Evolutionary conservation across 1,140 invertebrate species (phyloP).

Genomic region (Drosophila bocki): DNA sequence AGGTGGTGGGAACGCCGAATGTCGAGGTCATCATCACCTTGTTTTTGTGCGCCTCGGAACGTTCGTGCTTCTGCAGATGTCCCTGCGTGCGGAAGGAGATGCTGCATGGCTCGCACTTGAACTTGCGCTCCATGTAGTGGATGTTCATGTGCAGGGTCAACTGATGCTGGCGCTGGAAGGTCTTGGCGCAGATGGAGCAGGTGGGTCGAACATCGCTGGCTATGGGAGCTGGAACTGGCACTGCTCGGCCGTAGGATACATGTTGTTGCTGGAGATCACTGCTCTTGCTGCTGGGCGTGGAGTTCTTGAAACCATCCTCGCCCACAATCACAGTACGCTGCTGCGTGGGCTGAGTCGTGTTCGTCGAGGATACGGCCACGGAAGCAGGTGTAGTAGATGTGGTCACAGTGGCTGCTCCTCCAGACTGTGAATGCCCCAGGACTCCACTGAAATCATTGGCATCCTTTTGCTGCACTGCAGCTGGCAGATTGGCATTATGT

Average conservation of each 20-base stretch:
- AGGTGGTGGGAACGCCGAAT: conserved; percentile 92
- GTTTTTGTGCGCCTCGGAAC: conserved; percentile 95
- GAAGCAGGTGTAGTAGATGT: conserved; percentile 6
- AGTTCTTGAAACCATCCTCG: conserved; percentile 79
- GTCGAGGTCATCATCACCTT: conserved; percentile 95
- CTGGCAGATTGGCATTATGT: conserved; percentile 79
- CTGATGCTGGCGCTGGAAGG: conserved; percentile 95
- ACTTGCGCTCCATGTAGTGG: conserved; percentile 97
- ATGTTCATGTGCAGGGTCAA: conserved; percentile 97
- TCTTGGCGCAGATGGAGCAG: conserved; percentile 95
- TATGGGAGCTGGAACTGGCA: conserved; percentile 74
- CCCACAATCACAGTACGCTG: conserved; percentile 75
- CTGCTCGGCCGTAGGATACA: conserved; percentile 40
- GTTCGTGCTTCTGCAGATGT: conserved; percentile 96
- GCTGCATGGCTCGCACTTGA: conserved; percentile 95
- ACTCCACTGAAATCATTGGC: conserved; percentile 78
- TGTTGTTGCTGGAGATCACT: conserved; percentile 59
- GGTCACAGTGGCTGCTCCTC: neutral
- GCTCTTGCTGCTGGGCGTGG: conserved; percentile 50
- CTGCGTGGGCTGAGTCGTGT: conserved; percentile 22
- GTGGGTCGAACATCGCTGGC: conserved; percentile 90
- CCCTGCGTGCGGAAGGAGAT: conserved; percentile 96
- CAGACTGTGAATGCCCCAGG: conserved; percentile 24
- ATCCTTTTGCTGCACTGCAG: conserved; percentile 77
- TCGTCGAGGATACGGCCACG: neutral